Evolutionary conservation across 2,888 invertebrate species (phyloP), one percentile per base, ranked within the genome.

Genomic region (Hypolimnas misippus): DNA sequence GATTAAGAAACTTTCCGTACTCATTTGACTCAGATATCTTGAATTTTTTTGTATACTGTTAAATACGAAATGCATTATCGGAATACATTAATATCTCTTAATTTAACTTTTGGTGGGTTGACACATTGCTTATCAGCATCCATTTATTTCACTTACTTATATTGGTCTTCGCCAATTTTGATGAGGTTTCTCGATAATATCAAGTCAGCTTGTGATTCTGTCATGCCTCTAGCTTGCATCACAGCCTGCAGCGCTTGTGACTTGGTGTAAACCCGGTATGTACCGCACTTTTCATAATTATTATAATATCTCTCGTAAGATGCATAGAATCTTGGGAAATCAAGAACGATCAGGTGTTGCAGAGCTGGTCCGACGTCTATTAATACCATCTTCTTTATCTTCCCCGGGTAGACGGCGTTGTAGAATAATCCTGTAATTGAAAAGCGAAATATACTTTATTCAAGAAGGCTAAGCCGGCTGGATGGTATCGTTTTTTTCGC

Each of bases 181-280:
- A 78, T 80, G 16, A 93, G 76, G 57, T 88, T 90, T 62, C 94
- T 84, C 0, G 84, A 73, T 29, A 94, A 76, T 3, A 94, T 75
- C 1, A 89, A 65, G 58, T 90, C 81, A 0, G 93, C 94, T 8
- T 93, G 93, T 6, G 83, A 76, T 52, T 76, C 75, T 0, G 78
- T 88, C 56, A 94, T 70, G 0, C 72, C 65, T 33, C 94, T 80
- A 0, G 83, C 87, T 54, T 74, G 81, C 74, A 81, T 84, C 0
- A 94, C 78, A 1, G 89, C 89, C 0, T 90, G 70, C 1, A 93
- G 40, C 0, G 93, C 92, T 68, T 68, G 65, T 3, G 63, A 58
- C 25, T 74, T 75, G 7, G 59, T 80, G 53, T 78, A 81, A 6
- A 78, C 66, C 19, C 75, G 74, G 0, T 75, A 68, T 7, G 16